phyloP scores from a whole-genome alignment of 2,113 vertebrate genomes.

The Cebus imitator region DNA sequence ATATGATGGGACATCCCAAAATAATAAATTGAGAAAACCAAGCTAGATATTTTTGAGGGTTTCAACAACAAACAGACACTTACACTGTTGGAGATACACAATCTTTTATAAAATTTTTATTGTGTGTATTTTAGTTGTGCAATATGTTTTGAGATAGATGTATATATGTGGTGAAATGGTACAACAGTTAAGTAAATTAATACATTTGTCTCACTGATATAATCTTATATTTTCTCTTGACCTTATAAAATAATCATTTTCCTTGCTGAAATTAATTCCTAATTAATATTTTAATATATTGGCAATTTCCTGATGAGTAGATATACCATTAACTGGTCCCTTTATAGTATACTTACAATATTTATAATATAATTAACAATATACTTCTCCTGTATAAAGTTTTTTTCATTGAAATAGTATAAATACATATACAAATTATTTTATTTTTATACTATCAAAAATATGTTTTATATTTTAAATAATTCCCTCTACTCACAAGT shows the following conservation, averaged over 20 bases:
- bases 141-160: not conserved
- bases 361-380: not conserved
- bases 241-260: not conserved
- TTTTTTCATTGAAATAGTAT: not conserved
- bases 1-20: not conserved
- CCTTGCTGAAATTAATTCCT: not conserved
- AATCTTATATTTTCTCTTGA: not conserved
- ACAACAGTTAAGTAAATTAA: not conserved
- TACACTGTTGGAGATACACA: not conserved
- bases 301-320: not conserved
- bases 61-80: not conserved
- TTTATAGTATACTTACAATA: not conserved
- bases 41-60: not conserved
- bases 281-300: not conserved
- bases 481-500: not conserved
- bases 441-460: not conserved
- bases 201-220: not conserved
- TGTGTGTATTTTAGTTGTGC: not conserved
- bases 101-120: not conserved
- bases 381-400: not conserved
- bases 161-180: too few species aligned
- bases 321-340: not conserved
- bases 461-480: not conserved
- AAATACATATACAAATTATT: not conserved
- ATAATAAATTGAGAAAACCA: not conserved